Evolutionary conservation across 2,888 invertebrate genomes (phyloP), one percentile per base, ranked within the genome.

Genomic region (Buathra laborator): DNA sequence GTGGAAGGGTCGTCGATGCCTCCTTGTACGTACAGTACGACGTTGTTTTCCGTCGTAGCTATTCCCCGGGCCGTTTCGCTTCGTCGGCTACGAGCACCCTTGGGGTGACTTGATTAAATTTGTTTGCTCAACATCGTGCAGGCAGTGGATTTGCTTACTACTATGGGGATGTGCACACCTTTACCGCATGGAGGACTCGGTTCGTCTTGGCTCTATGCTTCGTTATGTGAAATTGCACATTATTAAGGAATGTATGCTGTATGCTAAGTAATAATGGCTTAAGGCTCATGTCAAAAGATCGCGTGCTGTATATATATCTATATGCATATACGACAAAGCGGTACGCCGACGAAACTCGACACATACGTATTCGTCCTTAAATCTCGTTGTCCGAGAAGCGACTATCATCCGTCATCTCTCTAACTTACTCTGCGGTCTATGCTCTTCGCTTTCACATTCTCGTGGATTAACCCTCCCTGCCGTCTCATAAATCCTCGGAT

Each of bases 91-190:
- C 74, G 62, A 70, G 51, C 53, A 37, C 68, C 75, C 70, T 75
- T 44, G 53, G 53, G 76, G 53, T 85, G 82, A 87, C 86, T 88
- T 84, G 85, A 89, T 89, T 89, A 86, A 88, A 89, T 88, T 87
- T 87, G 86, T 85, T 88, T 84, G 77, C 82, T 83, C 82, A 71
- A 62, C 81, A 76, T 81, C 80, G 24, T 48, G 59, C 71, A 16
- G 70, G 44, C 37, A 19, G 19, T 37, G 37, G 51, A 77, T 77
- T 64, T 77, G 43, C 53, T 46, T 48, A 19, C 46, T 67, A 12
- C 24, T 16, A 71, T 32, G 43, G 44, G 24, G 44, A 29, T 10
- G 12, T 19, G 24, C 46, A 14, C 19, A 44, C 67, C 75, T 53
- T 64, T 48, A 24, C 10, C 59, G 53, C 32, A 71, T 19, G n/a